A percentile compares a stretch with the other conserved stretches of the same genome.
phyloP scores from a whole-genome alignment of 2,797 vertebrate genomes.

The Sphenodon punctatus region DNA sequence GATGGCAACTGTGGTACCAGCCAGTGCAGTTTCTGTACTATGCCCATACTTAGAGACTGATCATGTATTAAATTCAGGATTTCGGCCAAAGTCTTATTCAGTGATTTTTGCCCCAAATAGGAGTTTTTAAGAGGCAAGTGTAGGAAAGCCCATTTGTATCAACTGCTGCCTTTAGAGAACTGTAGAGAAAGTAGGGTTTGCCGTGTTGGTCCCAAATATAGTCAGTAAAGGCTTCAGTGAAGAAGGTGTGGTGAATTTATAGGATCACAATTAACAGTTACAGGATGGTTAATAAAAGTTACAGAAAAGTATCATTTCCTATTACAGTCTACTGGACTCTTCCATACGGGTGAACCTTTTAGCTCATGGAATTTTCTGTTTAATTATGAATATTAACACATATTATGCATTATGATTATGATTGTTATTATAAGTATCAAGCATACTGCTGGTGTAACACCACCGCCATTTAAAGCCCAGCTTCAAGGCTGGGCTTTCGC shows the following conservation, averaged over 20 bases:
- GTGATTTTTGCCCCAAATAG: not conserved
- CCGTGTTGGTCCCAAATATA: too few species aligned
- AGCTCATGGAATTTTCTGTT: not conserved
- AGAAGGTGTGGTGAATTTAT: not conserved
- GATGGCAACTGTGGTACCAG: too few species aligned
- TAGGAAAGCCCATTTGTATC: not conserved
- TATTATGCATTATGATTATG: not conserved
- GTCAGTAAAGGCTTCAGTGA: too few species aligned
- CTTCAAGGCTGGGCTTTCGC: too few species aligned
- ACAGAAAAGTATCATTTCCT: not conserved
- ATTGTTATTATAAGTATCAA: too few species aligned
- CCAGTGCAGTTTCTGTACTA: too few species aligned
- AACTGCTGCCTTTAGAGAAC: not conserved
- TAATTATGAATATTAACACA: not conserved
- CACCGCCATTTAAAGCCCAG: too few species aligned
- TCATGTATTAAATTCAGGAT: not conserved
- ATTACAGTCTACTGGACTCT: accelerated
- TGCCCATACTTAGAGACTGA: not conserved
- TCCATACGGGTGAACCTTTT: not conserved
- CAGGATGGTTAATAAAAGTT: not conserved
- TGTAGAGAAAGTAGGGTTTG: too few species aligned
- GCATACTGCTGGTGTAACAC: too few species aligned
- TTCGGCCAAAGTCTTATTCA: not conserved
- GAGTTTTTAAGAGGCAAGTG: not conserved
- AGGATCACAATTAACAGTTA: not conserved